phyloP scores from a whole-genome alignment of 2,888 invertebrate species.

The Cerastis leucographa region DNA sequence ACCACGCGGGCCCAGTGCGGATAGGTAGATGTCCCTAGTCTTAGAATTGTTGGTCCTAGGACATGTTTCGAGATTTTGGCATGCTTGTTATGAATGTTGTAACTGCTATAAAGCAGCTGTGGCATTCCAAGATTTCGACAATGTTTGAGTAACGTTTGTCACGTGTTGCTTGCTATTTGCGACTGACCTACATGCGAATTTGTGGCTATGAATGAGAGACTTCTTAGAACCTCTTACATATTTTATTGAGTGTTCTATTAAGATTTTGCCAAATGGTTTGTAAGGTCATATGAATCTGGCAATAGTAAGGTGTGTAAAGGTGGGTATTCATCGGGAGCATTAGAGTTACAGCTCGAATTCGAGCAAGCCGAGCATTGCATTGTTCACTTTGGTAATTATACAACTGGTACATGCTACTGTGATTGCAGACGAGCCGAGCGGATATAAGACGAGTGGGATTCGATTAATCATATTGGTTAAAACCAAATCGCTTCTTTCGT shows the following conservation, averaged over 20 bases:
- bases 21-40: neutral
- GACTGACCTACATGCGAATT: slow-evolving; percentile 68
- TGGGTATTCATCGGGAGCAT: neutral
- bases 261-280: slow-evolving; percentile 49
- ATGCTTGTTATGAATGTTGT: slow-evolving; percentile 33
- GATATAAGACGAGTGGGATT: no score
- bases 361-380: neutral
- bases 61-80: neutral
- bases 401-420: neutral
- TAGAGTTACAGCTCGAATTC: no score
- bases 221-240: slow-evolving; percentile 63
- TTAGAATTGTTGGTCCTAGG: neutral
- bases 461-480: no score
- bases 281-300: slow-evolving; percentile 36
- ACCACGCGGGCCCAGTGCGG: neutral
- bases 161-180: slow-evolving; percentile 60
- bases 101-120: slow-evolving; percentile 28
- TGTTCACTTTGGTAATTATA: neutral
- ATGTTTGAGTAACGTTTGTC: slow-evolving; percentile 49
- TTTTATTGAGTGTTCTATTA: slow-evolving; percentile 44
- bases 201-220: slow-evolving; percentile 67
- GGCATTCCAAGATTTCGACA: slow-evolving; percentile 47
- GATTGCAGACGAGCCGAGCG: no score
- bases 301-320: slow-evolving; percentile 24
- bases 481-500: no score